A percentile compares a stretch with the other conserved stretches of the same genome.
Conservation (phyloP, 2,797 vertebrate genomes). For the Hoplostethus atlanticus region DNA sequence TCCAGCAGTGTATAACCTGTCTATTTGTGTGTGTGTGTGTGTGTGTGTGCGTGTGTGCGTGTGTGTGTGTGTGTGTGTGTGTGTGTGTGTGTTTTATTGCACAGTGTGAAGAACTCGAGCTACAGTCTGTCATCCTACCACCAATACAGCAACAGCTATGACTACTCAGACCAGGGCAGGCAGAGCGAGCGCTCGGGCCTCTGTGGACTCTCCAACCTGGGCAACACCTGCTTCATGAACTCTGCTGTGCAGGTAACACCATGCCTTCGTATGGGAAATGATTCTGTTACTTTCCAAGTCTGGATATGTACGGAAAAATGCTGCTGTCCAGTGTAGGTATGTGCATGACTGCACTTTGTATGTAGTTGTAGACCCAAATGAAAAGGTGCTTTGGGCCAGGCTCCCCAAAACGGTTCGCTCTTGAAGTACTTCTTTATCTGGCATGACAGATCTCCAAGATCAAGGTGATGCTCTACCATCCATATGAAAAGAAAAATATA, state of each 20-base stretch:
- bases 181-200: conserved; percentile 94
- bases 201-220: conserved; percentile 98
- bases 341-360: background rate
- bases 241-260: conserved; percentile 95
- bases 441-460: too few species aligned
- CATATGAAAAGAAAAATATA: too few species aligned
- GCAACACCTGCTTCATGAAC: conserved; percentile 99
- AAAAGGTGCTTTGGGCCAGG: background rate
- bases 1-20: conserved; percentile 14
- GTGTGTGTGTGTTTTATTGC: conserved; percentile 16
- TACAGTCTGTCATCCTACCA: conserved; percentile 96
- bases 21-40: conserved; percentile 34
- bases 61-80: conserved; percentile 15
- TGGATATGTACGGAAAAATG: background rate
- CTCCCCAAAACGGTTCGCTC: too few species aligned
- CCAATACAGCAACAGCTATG: conserved; percentile 93
- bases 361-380: background rate
- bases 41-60: too few species aligned
- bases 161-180: conserved; percentile 94
- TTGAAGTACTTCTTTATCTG: too few species aligned
- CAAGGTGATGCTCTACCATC: too few species aligned
- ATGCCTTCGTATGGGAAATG: background rate
- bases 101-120: conserved; percentile 98
- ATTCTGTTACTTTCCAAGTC: background rate
- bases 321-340: too few species aligned